These are phyloP conservation scores for Adineta ricciae DNA, from an alignment of 2,888 invertebrate species.

Conservation along the genomic window DNA sequence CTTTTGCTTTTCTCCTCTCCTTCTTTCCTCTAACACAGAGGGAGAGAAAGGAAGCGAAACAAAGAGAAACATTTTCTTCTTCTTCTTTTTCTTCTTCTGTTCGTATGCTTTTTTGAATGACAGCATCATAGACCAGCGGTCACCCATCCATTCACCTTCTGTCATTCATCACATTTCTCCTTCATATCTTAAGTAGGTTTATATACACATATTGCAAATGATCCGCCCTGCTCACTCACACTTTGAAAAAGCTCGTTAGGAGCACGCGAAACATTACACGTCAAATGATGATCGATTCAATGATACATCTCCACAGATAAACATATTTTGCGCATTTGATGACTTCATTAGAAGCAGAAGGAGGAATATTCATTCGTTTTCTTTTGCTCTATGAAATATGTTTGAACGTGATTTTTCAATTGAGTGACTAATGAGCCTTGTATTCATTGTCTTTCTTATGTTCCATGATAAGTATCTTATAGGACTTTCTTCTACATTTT, in stretches of 20 bases:
- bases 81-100: background rate
- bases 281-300: conserved; percentile 15
- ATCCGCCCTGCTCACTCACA: background rate
- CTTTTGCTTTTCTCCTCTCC: conserved; percentile 17
- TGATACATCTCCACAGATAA: background rate
- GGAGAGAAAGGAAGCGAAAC: background rate
- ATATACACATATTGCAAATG: conserved; percentile 13
- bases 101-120: background rate
- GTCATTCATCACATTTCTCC: background rate
- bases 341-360: background rate
- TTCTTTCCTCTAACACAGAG: background rate
- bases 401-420: background rate
- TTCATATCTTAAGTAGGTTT: conserved; percentile 10
- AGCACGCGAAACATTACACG: background rate
- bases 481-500: background rate
- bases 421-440: background rate
- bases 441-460: background rate
- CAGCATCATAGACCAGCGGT: conserved; percentile 12
- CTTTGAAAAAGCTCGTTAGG: background rate
- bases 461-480: background rate
- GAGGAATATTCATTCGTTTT: background rate
- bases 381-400: background rate
- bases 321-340: conserved; percentile 1
- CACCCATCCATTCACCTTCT: conserved; percentile 15
- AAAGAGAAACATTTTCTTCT: background rate